Conservation (phyloP, 2,797 vertebrate genomes). For the Bradypodion ventrale region DNA sequence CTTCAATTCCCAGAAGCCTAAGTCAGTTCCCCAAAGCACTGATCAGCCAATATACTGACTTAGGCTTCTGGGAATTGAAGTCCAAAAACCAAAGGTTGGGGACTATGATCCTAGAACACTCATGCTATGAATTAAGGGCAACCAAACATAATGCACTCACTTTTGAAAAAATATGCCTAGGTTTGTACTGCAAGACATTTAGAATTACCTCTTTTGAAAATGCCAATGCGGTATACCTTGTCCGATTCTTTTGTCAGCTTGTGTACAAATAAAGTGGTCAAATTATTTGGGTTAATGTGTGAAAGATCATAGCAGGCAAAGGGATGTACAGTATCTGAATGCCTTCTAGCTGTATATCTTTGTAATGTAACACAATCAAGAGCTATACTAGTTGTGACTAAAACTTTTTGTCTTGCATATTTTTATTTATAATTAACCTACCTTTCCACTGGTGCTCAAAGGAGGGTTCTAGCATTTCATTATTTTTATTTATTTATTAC, state of each 20-base stretch:
- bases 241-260: neutral
- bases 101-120: too few relatives aligned
- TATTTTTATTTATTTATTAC: too few relatives aligned
- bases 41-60: too few relatives aligned
- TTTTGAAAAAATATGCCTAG: neutral
- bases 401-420: neutral
- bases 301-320: neutral
- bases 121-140: neutral
- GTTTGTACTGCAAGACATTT: neutral
- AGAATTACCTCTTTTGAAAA: neutral
- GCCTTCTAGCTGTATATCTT: too few relatives aligned
- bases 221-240: neutral
- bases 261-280: neutral
- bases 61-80: too few relatives aligned
- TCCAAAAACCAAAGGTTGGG: too few relatives aligned
- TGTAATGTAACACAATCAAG: neutral
- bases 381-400: neutral
- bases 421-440: neutral
- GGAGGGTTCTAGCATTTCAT: too few relatives aligned
- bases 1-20: too few relatives aligned
- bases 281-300: neutral
- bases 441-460: neutral
- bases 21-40: too few relatives aligned
- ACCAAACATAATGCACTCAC: neutral
- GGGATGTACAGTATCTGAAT: conserved; percentile 1